Conservation (phyloP, 2,888 invertebrate genomes). For the Scotopteryx bipunctaria region DNA sequence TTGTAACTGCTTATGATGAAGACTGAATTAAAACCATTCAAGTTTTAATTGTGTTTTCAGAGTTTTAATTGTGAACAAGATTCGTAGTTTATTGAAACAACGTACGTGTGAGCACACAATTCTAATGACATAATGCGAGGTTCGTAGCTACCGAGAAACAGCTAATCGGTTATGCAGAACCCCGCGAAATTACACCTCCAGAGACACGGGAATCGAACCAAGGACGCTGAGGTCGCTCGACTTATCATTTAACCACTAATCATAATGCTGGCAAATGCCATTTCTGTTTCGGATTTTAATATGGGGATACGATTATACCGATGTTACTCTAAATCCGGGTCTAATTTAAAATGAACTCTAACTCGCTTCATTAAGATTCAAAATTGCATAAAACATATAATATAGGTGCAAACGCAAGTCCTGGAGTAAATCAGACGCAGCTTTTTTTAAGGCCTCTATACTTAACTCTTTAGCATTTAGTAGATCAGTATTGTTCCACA, state of each 20-base stretch:
- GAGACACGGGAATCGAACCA: slow-evolving; percentile 80
- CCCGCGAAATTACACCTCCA: slow-evolving; percentile 76
- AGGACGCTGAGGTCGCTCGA: slow-evolving; percentile 77
- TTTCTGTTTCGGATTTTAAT: slow-evolving; percentile 77
- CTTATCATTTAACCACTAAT: slow-evolving; percentile 80
- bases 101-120: slow-evolving; percentile 53
- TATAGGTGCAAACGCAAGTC: too few species aligned
- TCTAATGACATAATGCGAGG: slow-evolving; percentile 77
- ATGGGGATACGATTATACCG: slow-evolving; percentile 58
- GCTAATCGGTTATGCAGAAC: slow-evolving; percentile 79
- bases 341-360: slow-evolving; percentile 11
- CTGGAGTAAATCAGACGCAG: too few species aligned
- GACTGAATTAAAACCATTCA: too few species aligned
- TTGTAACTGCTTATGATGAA: too few species aligned
- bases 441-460: too few species aligned
- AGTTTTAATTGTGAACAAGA: background rate
- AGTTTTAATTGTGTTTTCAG: background rate
- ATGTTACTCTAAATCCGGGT: slow-evolving; percentile 13
- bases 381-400: too few species aligned
- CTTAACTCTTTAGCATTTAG: too few species aligned
- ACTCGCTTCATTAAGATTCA: background rate
- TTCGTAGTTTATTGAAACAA: slow-evolving; percentile 43
- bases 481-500: too few species aligned
- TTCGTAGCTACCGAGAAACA: slow-evolving; percentile 76
- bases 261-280: slow-evolving; percentile 77